phyloP scores from a whole-genome alignment of 2,113 vertebrate genomes.

The Macroglossus sobrinus region DNA sequence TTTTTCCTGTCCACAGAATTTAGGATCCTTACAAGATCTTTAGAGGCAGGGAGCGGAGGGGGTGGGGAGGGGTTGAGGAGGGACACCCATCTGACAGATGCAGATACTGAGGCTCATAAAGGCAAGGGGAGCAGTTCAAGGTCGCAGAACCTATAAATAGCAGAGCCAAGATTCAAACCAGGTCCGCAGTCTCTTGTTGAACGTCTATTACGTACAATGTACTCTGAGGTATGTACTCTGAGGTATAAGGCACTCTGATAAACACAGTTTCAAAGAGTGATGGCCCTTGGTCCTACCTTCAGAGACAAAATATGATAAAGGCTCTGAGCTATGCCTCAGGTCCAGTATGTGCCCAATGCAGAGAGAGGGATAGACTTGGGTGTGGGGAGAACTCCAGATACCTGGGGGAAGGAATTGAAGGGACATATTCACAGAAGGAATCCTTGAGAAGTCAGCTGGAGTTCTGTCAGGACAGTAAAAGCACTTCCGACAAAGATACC shows the following conservation, averaged over 20 bases:
- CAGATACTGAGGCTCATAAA: background rate
- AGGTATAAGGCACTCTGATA: background rate
- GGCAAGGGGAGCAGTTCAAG: background rate
- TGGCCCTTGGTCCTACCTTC: background rate
- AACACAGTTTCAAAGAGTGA: background rate
- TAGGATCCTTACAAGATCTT: fast-evolving
- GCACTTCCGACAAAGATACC: background rate
- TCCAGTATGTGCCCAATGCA: background rate
- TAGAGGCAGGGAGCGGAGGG: too few relatives aligned
- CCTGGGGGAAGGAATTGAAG: background rate
- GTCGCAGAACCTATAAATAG: background rate
- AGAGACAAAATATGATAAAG: background rate
- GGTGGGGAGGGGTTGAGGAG: too few relatives aligned
- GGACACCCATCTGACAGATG: background rate
- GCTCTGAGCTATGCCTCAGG: background rate
- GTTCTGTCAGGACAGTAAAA: background rate
- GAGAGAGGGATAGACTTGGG: background rate
- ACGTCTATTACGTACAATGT: background rate
- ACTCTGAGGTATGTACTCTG: too few relatives aligned
- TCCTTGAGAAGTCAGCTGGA: background rate
- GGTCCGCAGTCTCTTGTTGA: background rate
- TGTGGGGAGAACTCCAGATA: too few relatives aligned
- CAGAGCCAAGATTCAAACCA: background rate
- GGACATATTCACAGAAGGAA: background rate
- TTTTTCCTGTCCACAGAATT: background rate